Conservation (phyloP, 1,140 invertebrate genomes). For the Nephila pilipes region DNA sequence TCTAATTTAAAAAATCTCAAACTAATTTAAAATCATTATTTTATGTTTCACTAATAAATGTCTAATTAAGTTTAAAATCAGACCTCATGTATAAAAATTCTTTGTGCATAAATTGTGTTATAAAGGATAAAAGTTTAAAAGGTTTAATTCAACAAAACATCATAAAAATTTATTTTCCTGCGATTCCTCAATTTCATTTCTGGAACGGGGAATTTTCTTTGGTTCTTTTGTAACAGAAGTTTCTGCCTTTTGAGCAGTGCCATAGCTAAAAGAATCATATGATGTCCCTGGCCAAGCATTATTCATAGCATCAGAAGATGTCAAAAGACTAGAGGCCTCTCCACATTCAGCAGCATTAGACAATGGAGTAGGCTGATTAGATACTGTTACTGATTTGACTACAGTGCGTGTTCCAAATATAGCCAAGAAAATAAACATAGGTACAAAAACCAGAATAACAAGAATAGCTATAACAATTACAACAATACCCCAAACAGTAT, state of each 20-base stretch:
- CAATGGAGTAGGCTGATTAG: constrained; percentile 57
- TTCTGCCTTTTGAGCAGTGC: constrained; percentile 5
- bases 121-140: too few relatives aligned
- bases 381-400: constrained; percentile 48
- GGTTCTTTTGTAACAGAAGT: neutral
- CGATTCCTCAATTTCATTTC: neutral
- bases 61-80: neutral
- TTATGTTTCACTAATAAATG: too few relatives aligned
- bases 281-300: constrained; percentile 57
- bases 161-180: constrained; percentile 1
- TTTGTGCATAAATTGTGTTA: neutral
- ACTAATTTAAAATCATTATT: too few relatives aligned
- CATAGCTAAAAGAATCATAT: constrained; percentile 62
- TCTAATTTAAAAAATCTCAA: too few relatives aligned
- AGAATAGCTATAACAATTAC: constrained; percentile 62
- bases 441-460: constrained; percentile 59
- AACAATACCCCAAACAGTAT: constrained; percentile 69
- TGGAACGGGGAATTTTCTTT: neutral
- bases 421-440: constrained; percentile 59
- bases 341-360: constrained; percentile 33
- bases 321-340: constrained; percentile 55
- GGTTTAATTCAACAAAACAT: neutral
- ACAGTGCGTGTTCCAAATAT: constrained; percentile 43
- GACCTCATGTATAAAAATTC: neutral
- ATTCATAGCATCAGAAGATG: constrained; percentile 58